These are phyloP conservation scores for Sphaeridia pumilis DNA, from an alignment of 2,888 invertebrate genomes.

Conservation along the genomic window DNA sequence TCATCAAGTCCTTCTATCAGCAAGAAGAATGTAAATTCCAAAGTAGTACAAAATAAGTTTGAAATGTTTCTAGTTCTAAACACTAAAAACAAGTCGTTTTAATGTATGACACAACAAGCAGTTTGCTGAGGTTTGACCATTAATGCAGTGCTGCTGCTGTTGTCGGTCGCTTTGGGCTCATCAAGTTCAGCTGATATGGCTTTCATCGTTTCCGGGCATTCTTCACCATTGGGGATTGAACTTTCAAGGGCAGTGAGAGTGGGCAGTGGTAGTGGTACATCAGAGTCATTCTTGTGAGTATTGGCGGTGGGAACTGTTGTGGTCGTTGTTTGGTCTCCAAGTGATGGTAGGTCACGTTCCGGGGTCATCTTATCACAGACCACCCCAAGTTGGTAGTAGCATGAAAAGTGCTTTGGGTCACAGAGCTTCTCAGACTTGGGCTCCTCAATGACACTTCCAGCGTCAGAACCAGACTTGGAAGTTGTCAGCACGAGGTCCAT, in stretches of 20 bases:
- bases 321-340: neutral
- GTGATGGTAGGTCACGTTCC: neutral
- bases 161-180: too few relatives aligned
- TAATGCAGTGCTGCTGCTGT: too few relatives aligned
- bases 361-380: constrained; percentile 25
- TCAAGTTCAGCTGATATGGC: too few relatives aligned
- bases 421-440: constrained; percentile 28
- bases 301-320: neutral
- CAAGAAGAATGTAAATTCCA: neutral
- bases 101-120: neutral
- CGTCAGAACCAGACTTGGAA: neutral
- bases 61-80: too few relatives aligned
- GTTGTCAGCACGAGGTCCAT: neutral
- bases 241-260: too few relatives aligned
- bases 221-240: too few relatives aligned
- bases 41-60: neutral
- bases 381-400: constrained; percentile 37
- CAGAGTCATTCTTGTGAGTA: neutral
- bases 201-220: too few relatives aligned
- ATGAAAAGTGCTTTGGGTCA: constrained; percentile 35
- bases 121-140: neutral
- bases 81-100: neutral
- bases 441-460: constrained; percentile 18
- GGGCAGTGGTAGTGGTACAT: too few relatives aligned
- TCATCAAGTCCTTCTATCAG: neutral